Evolutionary conservation across 2,113 vertebrate genomes (phyloP).

Genomic region (Cavia aperea): DNA sequence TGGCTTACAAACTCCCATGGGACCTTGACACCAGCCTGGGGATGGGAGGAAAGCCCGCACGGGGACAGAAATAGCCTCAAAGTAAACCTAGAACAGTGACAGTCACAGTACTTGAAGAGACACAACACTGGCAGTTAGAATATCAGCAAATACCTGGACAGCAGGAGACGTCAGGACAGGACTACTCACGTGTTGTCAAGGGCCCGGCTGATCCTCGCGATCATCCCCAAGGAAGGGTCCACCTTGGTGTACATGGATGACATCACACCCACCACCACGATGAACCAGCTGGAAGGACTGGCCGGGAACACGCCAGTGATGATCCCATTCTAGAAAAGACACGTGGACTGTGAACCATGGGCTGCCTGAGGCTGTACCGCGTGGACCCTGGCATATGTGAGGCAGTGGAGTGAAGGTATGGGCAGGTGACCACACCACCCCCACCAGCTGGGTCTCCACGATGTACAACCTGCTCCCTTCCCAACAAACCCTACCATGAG

Average conservation of each 20-base stretch:
- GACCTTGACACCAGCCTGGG: background rate
- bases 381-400: fast-evolving
- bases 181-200: slow-evolving; percentile 86
- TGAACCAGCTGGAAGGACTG: slow-evolving; percentile 90
- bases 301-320: slow-evolving; percentile 97
- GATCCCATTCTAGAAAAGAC: slow-evolving; percentile 87
- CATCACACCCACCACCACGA: slow-evolving; percentile 93
- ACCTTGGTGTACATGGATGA: slow-evolving; percentile 88
- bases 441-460: background rate
- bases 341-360: fast-evolving
- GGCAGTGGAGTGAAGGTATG: background rate
- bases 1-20: background rate
- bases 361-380: fast-evolving
- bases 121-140: background rate
- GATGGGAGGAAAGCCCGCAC: fast-evolving
- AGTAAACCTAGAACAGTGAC: background rate
- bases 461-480: background rate
- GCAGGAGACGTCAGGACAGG: background rate
- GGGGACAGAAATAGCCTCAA: background rate
- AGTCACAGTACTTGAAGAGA: background rate
- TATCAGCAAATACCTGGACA: background rate
- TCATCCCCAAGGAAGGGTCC: slow-evolving; percentile 92
- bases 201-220: slow-evolving; percentile 84
- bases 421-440: fast-evolving
- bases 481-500: background rate